Percentiles rank a stretch among this genome's conserved stretches.
phyloP scores from a whole-genome alignment of 64 coral and sea anemone genomes.

The Cladopsammia gracilis region DNA sequence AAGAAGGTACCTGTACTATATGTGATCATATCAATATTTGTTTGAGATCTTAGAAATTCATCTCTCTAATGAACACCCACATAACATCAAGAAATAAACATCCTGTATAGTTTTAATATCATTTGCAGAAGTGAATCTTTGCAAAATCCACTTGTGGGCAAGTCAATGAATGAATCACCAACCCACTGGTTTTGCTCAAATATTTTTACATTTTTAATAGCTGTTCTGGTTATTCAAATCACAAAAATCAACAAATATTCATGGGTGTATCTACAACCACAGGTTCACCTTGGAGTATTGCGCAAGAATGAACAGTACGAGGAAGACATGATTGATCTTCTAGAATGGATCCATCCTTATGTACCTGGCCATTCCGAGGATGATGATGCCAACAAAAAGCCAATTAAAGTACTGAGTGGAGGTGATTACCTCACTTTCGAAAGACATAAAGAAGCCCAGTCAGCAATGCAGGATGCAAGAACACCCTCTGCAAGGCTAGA shows the following conservation, averaged over 20 bases:
- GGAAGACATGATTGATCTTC: slow-evolving; percentile 68
- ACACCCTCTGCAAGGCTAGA: slow-evolving; percentile 62
- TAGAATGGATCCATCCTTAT: slow-evolving; percentile 52
- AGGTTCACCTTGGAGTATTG: slow-evolving; percentile 71
- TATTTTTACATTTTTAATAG: too few relatives aligned
- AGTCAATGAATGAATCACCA: too few relatives aligned
- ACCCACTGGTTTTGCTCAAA: too few relatives aligned
- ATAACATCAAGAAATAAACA: too few relatives aligned
- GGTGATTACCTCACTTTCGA: slow-evolving; percentile 45
- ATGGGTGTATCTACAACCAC: not conserved
- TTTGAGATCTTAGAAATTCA: too few relatives aligned
- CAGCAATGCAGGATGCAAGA: slow-evolving; percentile 41
- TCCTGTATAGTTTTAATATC: too few relatives aligned
- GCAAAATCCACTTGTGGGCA: too few relatives aligned
- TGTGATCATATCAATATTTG: not conserved
- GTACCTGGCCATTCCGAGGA: slow-evolving; percentile 51
- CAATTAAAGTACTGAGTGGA: slow-evolving; percentile 41
- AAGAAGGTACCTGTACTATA: slow-evolving; percentile 22
- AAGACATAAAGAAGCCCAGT: slow-evolving; percentile 32
- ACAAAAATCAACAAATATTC: too few relatives aligned
- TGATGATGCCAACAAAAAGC: not conserved
- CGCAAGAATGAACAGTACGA: slow-evolving; percentile 74
- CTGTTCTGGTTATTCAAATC: too few relatives aligned
- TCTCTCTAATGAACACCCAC: too few relatives aligned
- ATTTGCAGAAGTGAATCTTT: too few relatives aligned